Percentiles rank a stretch among this genome's conserved stretches.
phyloP scores from a whole-genome alignment of 2,797 vertebrate genomes.

The Enteromius trimaculatus region DNA sequence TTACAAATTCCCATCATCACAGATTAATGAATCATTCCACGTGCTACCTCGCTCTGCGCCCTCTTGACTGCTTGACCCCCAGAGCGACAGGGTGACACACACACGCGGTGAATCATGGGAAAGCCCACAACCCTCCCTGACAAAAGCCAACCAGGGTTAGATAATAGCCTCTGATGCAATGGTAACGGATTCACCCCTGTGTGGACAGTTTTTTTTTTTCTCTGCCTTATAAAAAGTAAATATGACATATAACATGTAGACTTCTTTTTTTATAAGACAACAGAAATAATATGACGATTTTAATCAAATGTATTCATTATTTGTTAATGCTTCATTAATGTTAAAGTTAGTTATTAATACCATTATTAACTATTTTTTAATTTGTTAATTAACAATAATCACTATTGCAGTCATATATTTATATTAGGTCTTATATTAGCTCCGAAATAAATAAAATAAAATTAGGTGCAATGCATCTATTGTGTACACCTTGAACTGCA shows the following conservation, averaged over 20 bases:
- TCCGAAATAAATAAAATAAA: neutral
- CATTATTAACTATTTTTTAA: neutral
- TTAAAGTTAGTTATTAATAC: neutral
- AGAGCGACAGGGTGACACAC: slow-evolving; percentile 68
- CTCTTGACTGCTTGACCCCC: slow-evolving; percentile 50
- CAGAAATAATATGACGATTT: neutral
- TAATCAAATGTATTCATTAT: neutral
- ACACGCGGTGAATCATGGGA: slow-evolving; percentile 74
- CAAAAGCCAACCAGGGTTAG: slow-evolving; percentile 50
- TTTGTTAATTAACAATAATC: neutral
- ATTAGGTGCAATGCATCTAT: neutral
- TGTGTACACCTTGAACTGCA: neutral
- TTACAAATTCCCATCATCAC: slow-evolving; percentile 42
- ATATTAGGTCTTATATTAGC: neutral
- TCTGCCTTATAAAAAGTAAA: neutral
- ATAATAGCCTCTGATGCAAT: slow-evolving; percentile 47
- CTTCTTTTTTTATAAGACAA: neutral
- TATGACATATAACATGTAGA: neutral
- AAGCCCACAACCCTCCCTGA: slow-evolving; percentile 71
- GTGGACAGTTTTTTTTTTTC: neutral
- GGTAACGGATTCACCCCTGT: slow-evolving; percentile 1
- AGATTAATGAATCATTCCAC: slow-evolving; percentile 56
- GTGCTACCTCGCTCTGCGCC: slow-evolving; percentile 33
- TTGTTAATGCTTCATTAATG: neutral
- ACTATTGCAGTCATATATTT: neutral